These are phyloP conservation scores for Poeciliopsis turrubarensis DNA, from an alignment of 2,113 vertebrate species.

Conservation along the genomic window DNA sequence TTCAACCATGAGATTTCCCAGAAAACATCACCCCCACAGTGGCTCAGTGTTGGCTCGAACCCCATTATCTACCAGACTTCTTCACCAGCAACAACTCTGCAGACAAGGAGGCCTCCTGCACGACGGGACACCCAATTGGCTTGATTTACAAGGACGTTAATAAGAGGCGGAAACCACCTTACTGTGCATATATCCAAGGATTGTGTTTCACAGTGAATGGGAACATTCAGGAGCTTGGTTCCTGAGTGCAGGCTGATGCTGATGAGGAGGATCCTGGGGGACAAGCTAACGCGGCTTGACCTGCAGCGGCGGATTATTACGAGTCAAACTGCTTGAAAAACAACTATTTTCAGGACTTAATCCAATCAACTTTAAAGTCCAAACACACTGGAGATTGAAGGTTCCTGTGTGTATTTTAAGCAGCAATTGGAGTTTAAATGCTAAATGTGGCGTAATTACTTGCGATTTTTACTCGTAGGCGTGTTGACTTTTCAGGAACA, in stretches of 20 bases:
- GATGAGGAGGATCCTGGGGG: conserved; percentile 58
- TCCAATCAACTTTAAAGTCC: conserved; percentile 40
- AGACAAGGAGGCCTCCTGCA: conserved; percentile 40
- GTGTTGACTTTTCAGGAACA: conserved; percentile 22
- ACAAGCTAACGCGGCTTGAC: background rate
- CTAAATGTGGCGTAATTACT: conserved; percentile 15
- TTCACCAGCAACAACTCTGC: conserved; percentile 28
- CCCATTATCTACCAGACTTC: conserved; percentile 24
- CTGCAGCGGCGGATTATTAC: conserved; percentile 39
- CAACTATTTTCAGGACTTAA: conserved; percentile 42
- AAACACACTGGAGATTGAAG: conserved; percentile 45
- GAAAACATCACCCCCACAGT: background rate
- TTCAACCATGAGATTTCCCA: background rate
- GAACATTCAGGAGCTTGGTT: conserved; percentile 55
- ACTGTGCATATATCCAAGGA: conserved; percentile 38
- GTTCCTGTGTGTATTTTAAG: conserved; percentile 27
- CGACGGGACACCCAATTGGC: conserved; percentile 62
- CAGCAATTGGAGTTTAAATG: conserved; percentile 45
- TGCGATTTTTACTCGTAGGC: conserved; percentile 9
- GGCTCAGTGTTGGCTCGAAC: conserved; percentile 30
- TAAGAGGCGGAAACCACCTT: conserved; percentile 62
- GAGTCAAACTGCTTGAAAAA: conserved; percentile 56
- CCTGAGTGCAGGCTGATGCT: conserved; percentile 40
- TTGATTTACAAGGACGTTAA: conserved; percentile 73
- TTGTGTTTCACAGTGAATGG: conserved; percentile 64